Conservation (phyloP, 2,888 invertebrate species). For the Hypena proboscidalis region DNA sequence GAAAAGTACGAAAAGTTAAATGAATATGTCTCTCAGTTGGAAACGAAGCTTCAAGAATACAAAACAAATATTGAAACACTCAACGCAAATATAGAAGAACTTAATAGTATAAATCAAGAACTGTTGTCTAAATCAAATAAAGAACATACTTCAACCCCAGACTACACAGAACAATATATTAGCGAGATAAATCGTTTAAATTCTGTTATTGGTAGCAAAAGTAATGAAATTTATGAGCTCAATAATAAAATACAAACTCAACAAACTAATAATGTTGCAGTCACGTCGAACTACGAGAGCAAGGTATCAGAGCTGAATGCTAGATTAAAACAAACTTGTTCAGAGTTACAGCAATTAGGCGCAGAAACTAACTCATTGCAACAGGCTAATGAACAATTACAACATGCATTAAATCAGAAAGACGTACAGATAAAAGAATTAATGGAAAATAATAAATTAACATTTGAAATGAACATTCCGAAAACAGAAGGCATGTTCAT, state of each 20-base stretch:
- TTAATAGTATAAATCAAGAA: constrained; percentile 65
- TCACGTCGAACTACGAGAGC: constrained; percentile 55
- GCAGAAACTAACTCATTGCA: constrained; percentile 53
- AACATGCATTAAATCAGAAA: constrained; percentile 56
- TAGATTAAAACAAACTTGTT: constrained; percentile 47
- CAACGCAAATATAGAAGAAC: constrained; percentile 63
- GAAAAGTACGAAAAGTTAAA: constrained; percentile 79
- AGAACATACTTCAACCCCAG: constrained; percentile 53
- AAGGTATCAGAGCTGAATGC: constrained; percentile 67
- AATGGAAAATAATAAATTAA: constrained; percentile 66
- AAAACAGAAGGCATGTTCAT: constrained; percentile 82
- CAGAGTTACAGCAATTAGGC: constrained; percentile 48
- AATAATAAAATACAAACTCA: constrained; percentile 56
- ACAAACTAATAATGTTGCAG: constrained; percentile 53
- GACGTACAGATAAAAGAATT: constrained; percentile 70
- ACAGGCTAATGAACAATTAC: constrained; percentile 56
- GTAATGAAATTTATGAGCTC: constrained; percentile 72
- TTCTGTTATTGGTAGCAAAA: constrained; percentile 77
- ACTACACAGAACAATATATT: constrained; percentile 79
- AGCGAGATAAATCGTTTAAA: constrained; percentile 86
- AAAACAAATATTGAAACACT: constrained; percentile 63
- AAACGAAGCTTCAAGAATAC: constrained; percentile 67
- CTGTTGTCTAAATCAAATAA: constrained; percentile 53
- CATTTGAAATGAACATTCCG: constrained; percentile 80
- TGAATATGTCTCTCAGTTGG: constrained; percentile 73